Percentiles rank a stretch among this genome's conserved stretches.
Evolutionary conservation across 2,797 vertebrate species (phyloP).

Genomic region (Graptemys geographica): DNA sequence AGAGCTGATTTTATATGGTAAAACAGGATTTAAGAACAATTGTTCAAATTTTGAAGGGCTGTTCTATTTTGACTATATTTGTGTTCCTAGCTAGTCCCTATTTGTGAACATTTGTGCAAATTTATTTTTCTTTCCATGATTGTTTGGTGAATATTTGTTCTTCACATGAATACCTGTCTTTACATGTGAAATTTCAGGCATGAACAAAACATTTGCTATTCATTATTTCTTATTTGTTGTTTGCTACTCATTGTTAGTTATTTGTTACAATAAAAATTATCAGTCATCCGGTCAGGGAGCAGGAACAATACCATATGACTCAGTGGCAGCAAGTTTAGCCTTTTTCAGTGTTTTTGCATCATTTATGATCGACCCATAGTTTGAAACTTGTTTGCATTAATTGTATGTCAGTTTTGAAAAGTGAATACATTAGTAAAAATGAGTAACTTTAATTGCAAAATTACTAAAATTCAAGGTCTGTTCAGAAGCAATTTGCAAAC

Average conservation of each 20-base stretch:
- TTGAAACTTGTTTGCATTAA: constrained; percentile 15
- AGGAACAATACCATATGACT: not conserved
- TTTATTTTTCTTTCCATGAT: not conserved
- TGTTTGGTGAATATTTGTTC: not conserved
- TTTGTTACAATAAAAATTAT: not conserved
- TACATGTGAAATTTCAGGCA: not conserved
- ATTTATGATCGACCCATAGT: not conserved
- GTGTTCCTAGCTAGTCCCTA: not conserved
- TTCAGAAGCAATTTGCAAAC: not conserved
- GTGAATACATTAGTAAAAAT: not conserved
- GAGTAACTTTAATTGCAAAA: constrained; percentile 13
- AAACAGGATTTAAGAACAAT: constrained; percentile 1
- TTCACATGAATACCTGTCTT: not conserved
- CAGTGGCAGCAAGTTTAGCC: not conserved
- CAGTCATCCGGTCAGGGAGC: constrained; percentile 9
- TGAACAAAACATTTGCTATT: not conserved
- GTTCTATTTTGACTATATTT: not conserved
- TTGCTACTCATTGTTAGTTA: not conserved
- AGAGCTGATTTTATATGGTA: not conserved
- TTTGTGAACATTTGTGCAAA: not conserved
- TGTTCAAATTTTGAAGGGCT: not conserved
- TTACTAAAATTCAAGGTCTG: not conserved
- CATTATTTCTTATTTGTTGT: not conserved
- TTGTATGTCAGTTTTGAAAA: constrained; percentile 20
- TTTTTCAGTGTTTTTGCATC: not conserved